Evolutionary conservation across 2,888 invertebrate genomes (phyloP).

Genomic region (Nephrotoma flavescens): DNA sequence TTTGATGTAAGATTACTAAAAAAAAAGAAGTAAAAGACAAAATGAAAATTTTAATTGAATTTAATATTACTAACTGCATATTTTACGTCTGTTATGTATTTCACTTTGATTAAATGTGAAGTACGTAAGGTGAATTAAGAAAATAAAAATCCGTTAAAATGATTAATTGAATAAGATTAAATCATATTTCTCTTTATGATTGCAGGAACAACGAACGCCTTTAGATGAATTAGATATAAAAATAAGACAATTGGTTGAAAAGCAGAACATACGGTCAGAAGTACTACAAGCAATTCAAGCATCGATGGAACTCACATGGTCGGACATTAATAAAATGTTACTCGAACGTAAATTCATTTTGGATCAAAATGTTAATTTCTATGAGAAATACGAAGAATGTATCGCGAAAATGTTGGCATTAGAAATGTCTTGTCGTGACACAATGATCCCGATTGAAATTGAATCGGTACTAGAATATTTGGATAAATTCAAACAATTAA

Average conservation of each 20-base stretch:
- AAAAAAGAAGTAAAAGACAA: background rate
- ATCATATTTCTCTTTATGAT: slow-evolving; percentile 10
- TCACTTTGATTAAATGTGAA: background rate
- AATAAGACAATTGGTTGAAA: slow-evolving; percentile 71
- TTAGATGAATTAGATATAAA: slow-evolving; percentile 74
- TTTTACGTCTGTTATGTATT: background rate
- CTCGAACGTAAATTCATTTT: slow-evolving; percentile 62
- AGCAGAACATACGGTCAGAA: slow-evolving; percentile 58
- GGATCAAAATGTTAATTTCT: slow-evolving; percentile 64
- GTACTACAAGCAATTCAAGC: slow-evolving; percentile 84
- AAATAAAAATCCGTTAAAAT: background rate
- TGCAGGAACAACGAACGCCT: slow-evolving; percentile 71
- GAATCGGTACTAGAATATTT: slow-evolving; percentile 54
- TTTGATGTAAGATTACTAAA: background rate
- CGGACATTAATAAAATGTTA: slow-evolving; percentile 63
- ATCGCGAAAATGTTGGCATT: slow-evolving; percentile 50
- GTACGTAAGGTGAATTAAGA: background rate
- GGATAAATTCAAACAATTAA: slow-evolving; percentile 52
- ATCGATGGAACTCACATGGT: slow-evolving; percentile 60
- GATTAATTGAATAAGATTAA: background rate
- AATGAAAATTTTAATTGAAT: background rate
- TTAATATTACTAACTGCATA: background rate
- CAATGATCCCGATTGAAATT: slow-evolving; percentile 53
- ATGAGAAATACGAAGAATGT: slow-evolving; percentile 54
- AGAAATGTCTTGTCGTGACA: slow-evolving; percentile 51